phyloP scores from a whole-genome alignment of 2,113 vertebrate genomes.

The Myotis yumanensis region DNA sequence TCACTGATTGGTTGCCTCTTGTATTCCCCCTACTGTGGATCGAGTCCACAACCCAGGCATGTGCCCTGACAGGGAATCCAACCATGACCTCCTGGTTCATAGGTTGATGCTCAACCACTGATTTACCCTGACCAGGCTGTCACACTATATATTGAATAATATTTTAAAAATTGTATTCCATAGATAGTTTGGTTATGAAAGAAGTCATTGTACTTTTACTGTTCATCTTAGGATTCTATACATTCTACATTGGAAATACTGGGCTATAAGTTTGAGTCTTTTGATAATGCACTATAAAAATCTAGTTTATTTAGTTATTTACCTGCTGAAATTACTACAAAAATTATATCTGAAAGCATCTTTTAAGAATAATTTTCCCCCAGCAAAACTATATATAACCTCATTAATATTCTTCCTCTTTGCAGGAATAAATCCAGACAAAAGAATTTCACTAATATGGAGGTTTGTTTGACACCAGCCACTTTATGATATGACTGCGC shows the following conservation, averaged over 20 bases:
- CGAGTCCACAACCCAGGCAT: no score
- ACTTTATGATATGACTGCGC: neutral
- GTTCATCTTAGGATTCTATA: neutral
- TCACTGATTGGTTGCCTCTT: no score
- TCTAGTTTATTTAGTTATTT: constrained; percentile 20
- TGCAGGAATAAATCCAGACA: neutral
- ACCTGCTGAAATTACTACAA: neutral
- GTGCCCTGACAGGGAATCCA: no score
- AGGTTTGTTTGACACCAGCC: neutral
- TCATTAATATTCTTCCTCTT: neutral
- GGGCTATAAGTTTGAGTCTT: neutral
- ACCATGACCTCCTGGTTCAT: no score
- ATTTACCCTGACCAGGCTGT: neutral
- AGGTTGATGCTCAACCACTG: no score
- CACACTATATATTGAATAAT: neutral
- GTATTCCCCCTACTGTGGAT: no score
- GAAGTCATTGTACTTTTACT: neutral
- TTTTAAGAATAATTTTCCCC: neutral
- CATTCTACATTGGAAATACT: neutral
- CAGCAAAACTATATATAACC: neutral
- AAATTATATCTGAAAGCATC: neutral
- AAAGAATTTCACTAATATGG: neutral
- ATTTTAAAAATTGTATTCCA: neutral
- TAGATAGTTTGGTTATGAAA: neutral
- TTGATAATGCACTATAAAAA: neutral